A percentile compares a stretch with the other conserved stretches of the same genome.
These are phyloP conservation scores for Chloropsis cyanopogon DNA, from an alignment of 2,113 vertebrate species.

Conservation along the genomic window DNA sequence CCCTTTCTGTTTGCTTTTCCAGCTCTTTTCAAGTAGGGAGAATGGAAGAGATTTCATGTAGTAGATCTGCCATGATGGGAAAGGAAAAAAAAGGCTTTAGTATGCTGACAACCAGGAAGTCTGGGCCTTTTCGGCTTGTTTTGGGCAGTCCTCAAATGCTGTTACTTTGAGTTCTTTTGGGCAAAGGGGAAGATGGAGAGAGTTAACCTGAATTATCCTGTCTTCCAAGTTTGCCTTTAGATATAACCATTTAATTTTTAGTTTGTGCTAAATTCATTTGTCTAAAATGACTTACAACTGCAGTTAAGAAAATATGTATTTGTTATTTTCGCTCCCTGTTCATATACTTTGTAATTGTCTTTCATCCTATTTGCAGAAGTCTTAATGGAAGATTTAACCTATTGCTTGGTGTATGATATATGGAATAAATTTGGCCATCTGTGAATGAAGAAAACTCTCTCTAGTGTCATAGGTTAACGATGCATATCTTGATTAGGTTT, in stretches of 20 bases:
- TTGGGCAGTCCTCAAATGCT: neutral
- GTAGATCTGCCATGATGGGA: neutral
- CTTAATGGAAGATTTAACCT: neutral
- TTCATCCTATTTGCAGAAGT: neutral
- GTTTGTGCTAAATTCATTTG: neutral
- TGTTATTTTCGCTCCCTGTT: neutral
- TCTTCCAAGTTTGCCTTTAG: neutral
- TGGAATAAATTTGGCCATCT: neutral
- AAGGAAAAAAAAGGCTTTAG: no score
- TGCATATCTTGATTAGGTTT: neutral
- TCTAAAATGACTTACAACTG: neutral
- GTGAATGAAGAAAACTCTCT: neutral
- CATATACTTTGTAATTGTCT: neutral
- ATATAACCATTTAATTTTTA: neutral
- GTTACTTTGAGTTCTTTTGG: neutral
- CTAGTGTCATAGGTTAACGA: neutral
- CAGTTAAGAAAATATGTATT: neutral
- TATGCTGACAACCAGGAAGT: neutral
- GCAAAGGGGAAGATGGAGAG: neutral
- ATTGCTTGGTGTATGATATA: neutral
- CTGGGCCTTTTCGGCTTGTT: neutral
- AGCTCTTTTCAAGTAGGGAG: neutral
- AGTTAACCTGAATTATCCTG: neutral
- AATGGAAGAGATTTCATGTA: neutral
- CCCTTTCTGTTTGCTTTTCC: neutral